Conservation (phyloP, 2,113 vertebrate species). For the Phalacrocorax pelagicus region DNA sequence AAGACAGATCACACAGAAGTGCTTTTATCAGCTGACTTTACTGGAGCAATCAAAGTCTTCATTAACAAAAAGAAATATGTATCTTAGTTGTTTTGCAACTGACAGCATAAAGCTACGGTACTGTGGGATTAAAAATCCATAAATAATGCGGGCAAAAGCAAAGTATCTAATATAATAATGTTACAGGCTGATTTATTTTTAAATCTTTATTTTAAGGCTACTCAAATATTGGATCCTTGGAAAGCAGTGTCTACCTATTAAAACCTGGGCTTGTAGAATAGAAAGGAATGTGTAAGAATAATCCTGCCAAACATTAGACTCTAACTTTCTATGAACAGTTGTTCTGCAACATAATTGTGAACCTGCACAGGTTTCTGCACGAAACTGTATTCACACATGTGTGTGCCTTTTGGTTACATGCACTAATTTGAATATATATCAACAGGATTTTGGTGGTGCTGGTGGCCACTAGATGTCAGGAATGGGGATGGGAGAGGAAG, state of each 20-base stretch:
- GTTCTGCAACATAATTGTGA: slow-evolving; percentile 62
- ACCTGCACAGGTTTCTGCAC: slow-evolving; percentile 65
- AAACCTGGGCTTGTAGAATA: slow-evolving; percentile 51
- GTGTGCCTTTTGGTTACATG: slow-evolving; percentile 70
- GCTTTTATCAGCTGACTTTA: slow-evolving; percentile 96
- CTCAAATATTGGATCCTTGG: slow-evolving; percentile 60
- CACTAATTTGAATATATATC: slow-evolving; percentile 34
- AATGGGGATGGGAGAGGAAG: not conserved
- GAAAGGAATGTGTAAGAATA: slow-evolving; percentile 56
- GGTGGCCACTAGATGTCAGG: slow-evolving; percentile 55
- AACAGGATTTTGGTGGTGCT: slow-evolving; percentile 44
- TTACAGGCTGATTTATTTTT: slow-evolving; percentile 62
- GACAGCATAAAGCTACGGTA: slow-evolving; percentile 59
- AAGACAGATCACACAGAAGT: slow-evolving; percentile 96
- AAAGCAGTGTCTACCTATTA: slow-evolving; percentile 59
- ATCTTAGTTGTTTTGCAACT: slow-evolving; percentile 68
- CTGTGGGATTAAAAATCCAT: slow-evolving; percentile 60
- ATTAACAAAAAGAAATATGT: slow-evolving; percentile 93
- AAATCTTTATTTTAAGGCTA: slow-evolving; percentile 64
- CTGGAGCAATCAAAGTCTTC: slow-evolving; percentile 99
- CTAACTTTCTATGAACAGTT: slow-evolving; percentile 19
- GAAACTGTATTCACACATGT: slow-evolving; percentile 30
- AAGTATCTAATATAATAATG: slow-evolving; percentile 60
- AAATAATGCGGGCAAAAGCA: slow-evolving; percentile 56
- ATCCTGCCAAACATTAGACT: slow-evolving; percentile 37